Percentiles rank a stretch among this genome's conserved stretches.
Conservation (phyloP, 2,113 vertebrate species). For the Ibidorhyncha struthersii region DNA sequence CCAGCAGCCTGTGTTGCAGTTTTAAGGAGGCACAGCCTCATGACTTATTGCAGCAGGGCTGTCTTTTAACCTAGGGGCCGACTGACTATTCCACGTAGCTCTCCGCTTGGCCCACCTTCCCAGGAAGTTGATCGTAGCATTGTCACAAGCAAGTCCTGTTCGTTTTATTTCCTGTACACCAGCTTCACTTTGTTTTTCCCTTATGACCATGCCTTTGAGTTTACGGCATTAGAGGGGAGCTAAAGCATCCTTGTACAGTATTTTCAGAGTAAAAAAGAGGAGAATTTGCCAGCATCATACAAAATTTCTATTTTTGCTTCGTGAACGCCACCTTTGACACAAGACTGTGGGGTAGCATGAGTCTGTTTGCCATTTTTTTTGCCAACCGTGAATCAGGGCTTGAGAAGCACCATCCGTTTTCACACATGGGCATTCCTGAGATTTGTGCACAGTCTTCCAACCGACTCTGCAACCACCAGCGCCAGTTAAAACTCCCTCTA, state of each 20-base stretch:
- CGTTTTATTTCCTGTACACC: not conserved
- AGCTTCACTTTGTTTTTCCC: constrained; percentile 34
- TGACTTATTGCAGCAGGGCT: not conserved
- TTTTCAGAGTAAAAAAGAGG: not conserved
- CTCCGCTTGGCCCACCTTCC: not conserved
- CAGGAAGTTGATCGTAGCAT: constrained; percentile 42
- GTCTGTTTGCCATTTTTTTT: constrained; percentile 42
- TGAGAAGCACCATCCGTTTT: not conserved
- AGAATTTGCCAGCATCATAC: constrained; percentile 24
- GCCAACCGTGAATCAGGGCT: constrained; percentile 9
- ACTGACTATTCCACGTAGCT: not conserved
- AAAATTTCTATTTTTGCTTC: constrained; percentile 39
- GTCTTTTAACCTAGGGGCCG: not conserved
- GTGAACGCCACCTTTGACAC: not conserved
- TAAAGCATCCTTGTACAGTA: constrained; percentile 28
- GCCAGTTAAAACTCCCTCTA: not conserved
- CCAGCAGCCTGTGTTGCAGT: not conserved
- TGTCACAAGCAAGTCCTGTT: constrained; percentile 22
- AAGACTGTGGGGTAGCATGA: constrained; percentile 27
- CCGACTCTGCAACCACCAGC: constrained; percentile 63
- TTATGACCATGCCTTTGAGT: constrained; percentile 55
- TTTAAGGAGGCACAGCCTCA: not conserved
- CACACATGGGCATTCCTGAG: constrained; percentile 67
- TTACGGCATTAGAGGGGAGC: constrained; percentile 35
- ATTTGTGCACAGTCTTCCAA: constrained; percentile 73